Percentiles rank a stretch among this genome's conserved stretches.
These are phyloP conservation scores for Crotophaga sulcirostris DNA, from an alignment of 2,113 vertebrate species.

Conservation along the genomic window DNA sequence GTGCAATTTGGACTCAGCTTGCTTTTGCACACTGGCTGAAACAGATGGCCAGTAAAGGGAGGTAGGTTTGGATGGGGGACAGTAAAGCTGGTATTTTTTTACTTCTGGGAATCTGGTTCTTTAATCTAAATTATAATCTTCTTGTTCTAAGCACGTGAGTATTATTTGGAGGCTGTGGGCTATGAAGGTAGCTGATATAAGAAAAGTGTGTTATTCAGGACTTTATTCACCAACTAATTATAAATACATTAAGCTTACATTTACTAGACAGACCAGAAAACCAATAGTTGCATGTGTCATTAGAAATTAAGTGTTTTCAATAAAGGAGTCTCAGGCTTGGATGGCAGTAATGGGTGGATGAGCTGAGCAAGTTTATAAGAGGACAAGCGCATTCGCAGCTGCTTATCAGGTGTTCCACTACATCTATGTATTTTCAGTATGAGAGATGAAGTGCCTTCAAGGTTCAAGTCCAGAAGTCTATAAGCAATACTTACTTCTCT, in stretches of 20 bases:
- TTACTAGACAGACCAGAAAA: not conserved
- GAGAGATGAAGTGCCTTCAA: not conserved
- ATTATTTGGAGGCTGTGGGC: not conserved
- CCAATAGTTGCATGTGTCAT: not conserved
- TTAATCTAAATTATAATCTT: not conserved
- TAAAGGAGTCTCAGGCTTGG: not conserved
- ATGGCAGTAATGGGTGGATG: not conserved
- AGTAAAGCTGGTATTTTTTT: not conserved
- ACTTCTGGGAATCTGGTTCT: not conserved
- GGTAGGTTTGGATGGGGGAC: not conserved
- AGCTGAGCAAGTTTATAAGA: not conserved
- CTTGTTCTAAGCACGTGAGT: not conserved
- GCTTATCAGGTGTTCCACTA: not conserved
- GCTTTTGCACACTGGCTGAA: not conserved
- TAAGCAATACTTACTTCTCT: not conserved
- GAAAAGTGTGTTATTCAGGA: not conserved
- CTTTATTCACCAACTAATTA: not conserved
- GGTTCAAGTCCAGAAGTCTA: not conserved
- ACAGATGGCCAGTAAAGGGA: not conserved
- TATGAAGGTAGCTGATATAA: not conserved
- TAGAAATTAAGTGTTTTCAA: not conserved
- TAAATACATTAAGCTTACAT: not conserved
- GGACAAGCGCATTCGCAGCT: not conserved
- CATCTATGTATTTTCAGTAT: not conserved
- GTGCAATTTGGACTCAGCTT: not conserved